Percentiles rank a stretch among this genome's conserved stretches.
Evolutionary conservation across 1,140 invertebrate genomes (phyloP).

Genomic region (Pemphigus obesinymphae): DNA sequence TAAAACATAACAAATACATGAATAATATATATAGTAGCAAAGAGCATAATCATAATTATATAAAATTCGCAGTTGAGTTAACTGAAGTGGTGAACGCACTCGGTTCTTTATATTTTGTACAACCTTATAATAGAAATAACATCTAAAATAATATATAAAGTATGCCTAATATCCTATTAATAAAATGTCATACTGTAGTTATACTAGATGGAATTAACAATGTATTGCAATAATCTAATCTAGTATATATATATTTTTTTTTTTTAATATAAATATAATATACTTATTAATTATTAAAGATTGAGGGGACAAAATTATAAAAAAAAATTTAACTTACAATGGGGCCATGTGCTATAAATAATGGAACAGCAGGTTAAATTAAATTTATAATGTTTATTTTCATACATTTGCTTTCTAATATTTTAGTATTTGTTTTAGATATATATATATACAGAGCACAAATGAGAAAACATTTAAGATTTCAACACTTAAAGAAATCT

Average conservation of each 20-base stretch:
- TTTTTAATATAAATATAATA: neutral
- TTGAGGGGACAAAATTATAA: conserved; percentile 16
- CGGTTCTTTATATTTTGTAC: conserved; percentile 23
- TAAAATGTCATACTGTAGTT: conserved; percentile 27
- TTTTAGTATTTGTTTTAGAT: conserved; percentile 30
- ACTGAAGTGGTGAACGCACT: conserved; percentile 18
- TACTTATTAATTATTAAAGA: neutral
- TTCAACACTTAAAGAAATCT: conserved; percentile 35
- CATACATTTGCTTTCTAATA: conserved; percentile 38
- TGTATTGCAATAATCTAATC: conserved; percentile 28
- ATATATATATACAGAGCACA: conserved; percentile 34
- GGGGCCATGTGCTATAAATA: conserved; percentile 36
- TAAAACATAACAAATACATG: conserved; percentile 39
- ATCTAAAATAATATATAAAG: conserved; percentile 29
- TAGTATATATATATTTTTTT: conserved; percentile 13
- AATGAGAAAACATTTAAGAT: conserved; percentile 31
- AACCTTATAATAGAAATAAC: conserved; percentile 40
- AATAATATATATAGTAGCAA: conserved; percentile 26
- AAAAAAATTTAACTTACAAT: conserved; percentile 26
- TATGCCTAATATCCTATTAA: conserved; percentile 11
- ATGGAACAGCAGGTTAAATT: conserved; percentile 40
- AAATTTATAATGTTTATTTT: conserved; percentile 41
- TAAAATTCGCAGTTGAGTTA: conserved; percentile 30
- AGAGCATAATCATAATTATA: conserved; percentile 28
- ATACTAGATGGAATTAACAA: conserved; percentile 39